Percentiles rank a stretch among this genome's conserved stretches.
phyloP scores from a whole-genome alignment of 2,888 invertebrate genomes.

The Phymatocera aterrima region DNA sequence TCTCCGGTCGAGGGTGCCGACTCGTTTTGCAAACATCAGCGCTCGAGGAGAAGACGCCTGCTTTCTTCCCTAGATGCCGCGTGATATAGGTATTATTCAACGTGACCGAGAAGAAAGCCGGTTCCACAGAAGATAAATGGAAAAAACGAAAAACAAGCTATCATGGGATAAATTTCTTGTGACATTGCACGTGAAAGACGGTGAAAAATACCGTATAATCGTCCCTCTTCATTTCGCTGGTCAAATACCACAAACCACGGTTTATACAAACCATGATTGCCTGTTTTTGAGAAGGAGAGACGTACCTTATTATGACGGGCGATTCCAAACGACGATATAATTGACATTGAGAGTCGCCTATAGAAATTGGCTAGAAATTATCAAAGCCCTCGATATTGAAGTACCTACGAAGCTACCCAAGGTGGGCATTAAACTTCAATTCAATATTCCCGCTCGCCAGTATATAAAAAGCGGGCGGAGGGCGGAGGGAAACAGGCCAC shows the following conservation, averaged over 20 bases:
- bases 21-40: too few relatives aligned
- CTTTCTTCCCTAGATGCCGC: too few relatives aligned
- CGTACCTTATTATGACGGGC: not conserved
- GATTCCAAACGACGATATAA: conserved; percentile 36
- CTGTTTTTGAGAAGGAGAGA: not conserved
- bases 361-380: conserved; percentile 27
- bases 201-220: not conserved
- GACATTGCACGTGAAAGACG: too few relatives aligned
- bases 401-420: too few relatives aligned
- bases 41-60: too few relatives aligned
- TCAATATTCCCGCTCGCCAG: conserved; percentile 9
- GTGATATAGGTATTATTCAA: too few relatives aligned
- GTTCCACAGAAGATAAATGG: too few relatives aligned
- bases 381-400: too few relatives aligned
- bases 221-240: not conserved
- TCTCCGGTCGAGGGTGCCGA: too few relatives aligned
- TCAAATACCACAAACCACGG: conserved; percentile 16
- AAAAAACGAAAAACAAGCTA: not conserved
- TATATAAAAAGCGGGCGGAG: not conserved
- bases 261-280: conserved; percentile 1
- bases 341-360: not conserved
- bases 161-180: not conserved
- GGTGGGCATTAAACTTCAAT: conserved; percentile 11
- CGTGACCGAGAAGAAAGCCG: too few relatives aligned
- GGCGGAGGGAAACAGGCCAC: conserved; percentile 15